These are phyloP conservation scores for Antennarius maculatus DNA, from an alignment of 2,797 vertebrate genomes.

Conservation along the genomic window DNA sequence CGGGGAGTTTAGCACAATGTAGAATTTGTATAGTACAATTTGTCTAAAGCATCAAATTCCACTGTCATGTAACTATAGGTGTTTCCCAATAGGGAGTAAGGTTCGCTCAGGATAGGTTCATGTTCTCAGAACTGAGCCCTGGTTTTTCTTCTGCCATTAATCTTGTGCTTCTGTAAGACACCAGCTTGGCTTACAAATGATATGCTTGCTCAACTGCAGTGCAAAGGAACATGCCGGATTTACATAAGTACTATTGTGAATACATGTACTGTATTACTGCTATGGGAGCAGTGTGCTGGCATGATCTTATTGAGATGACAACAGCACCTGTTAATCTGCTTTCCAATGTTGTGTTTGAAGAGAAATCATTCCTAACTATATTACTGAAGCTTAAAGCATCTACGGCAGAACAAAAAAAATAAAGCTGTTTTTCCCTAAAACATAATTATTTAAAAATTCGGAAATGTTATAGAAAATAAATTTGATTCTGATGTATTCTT, in stretches of 20 bases:
- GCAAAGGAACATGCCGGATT: neutral
- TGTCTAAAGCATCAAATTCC: constrained; percentile 31
- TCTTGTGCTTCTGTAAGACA: constrained; percentile 8
- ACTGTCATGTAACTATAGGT: constrained; percentile 28
- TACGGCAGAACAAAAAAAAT: no score
- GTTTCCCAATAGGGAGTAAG: constrained; percentile 4
- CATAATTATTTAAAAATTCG: no score
- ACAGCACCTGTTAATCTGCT: neutral
- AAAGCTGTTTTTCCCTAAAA: no score
- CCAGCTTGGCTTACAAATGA: constrained; percentile 18
- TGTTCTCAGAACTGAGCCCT: constrained; percentile 8
- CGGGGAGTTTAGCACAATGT: constrained; percentile 9
- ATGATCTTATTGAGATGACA: constrained; percentile 10
- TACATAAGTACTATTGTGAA: neutral
- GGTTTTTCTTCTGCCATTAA: constrained; percentile 8
- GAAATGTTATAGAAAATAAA: no score
- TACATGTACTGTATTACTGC: constrained; percentile 19
- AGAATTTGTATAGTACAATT: constrained; percentile 15
- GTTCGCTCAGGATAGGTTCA: constrained; percentile 30
- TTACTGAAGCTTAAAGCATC: no score
- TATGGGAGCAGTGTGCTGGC: constrained; percentile 7
- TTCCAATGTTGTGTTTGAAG: constrained; percentile 1
- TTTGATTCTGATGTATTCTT: no score
- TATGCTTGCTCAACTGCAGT: constrained; percentile 16
- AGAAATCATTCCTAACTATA: constrained; percentile 8